phyloP scores from a whole-genome alignment of 2,797 vertebrate genomes.

The Danio jaintianensis region DNA sequence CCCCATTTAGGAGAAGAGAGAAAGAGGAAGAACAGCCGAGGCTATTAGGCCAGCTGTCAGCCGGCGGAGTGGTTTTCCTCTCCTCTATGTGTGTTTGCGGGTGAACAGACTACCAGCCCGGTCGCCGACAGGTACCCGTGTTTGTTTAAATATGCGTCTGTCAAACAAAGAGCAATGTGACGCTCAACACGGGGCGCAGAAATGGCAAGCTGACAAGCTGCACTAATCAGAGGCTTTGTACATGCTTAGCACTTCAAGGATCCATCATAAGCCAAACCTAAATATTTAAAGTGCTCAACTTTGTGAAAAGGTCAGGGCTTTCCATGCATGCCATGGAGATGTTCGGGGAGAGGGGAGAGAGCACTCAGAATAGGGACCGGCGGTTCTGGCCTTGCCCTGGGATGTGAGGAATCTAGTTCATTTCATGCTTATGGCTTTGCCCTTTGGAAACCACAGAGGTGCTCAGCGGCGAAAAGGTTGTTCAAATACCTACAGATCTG shows the following conservation, averaged over 20 bases:
- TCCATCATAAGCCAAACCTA: conserved; percentile 85
- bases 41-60: conserved; percentile 72
- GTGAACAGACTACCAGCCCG: conserved; percentile 71
- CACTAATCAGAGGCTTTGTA: conserved; percentile 83
- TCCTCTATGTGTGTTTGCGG: conserved; percentile 72
- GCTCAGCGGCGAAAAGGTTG: conserved; percentile 47
- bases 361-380: conserved; percentile 38
- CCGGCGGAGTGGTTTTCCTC: conserved; percentile 77
- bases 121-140: conserved; percentile 79
- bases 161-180: conserved; percentile 80
- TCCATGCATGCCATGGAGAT: conserved; percentile 77
- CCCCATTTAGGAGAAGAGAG: conserved; percentile 42
- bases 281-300: conserved; percentile 89
- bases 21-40: conserved; percentile 24
- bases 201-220: conserved; percentile 80
- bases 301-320: conserved; percentile 84
- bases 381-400: conserved; percentile 52
- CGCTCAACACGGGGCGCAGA: conserved; percentile 66
- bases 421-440: conserved; percentile 65
- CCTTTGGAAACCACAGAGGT: conserved; percentile 56
- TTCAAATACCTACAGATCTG: conserved; percentile 28
- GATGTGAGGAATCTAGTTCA: conserved; percentile 53
- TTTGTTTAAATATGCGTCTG: conserved; percentile 85
- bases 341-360: conserved; percentile 56
- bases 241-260: conserved; percentile 80